Evolutionary conservation across 1,140 invertebrate species (phyloP).

Genomic region (Habropoda laboriosa): DNA sequence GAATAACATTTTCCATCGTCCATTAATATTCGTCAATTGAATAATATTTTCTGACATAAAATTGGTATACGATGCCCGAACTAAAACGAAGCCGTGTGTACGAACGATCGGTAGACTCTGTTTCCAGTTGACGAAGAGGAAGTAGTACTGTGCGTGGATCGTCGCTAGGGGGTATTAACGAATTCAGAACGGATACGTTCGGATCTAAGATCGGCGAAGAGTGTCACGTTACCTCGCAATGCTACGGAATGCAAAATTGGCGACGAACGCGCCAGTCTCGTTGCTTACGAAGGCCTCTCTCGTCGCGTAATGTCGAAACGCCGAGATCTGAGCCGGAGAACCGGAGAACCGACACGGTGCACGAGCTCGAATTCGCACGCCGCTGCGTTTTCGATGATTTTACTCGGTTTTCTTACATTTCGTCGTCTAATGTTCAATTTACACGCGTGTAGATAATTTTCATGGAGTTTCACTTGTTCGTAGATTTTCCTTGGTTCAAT

Average conservation of each 20-base stretch:
- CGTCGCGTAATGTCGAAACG: conserved; percentile 37
- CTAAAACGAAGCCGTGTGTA: no score
- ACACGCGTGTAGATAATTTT: no score
- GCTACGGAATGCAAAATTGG: conserved; percentile 58
- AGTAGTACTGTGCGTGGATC: not conserved
- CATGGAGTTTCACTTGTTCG: no score
- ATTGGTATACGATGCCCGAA: no score
- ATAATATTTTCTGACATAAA: no score
- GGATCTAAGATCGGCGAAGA: conserved; percentile 38
- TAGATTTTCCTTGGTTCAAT: no score
- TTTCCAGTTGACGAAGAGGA: not conserved
- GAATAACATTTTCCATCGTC: no score
- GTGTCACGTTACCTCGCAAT: conserved; percentile 44
- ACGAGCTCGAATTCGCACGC: conserved; percentile 1
- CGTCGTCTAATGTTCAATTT: not conserved
- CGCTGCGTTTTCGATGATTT: not conserved
- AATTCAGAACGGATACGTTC: conserved; percentile 41
- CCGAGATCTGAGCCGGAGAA: not conserved
- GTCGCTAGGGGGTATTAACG: conserved; percentile 10
- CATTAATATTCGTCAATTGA: no score
- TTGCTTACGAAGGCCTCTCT: conserved; percentile 35
- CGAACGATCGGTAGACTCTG: no score
- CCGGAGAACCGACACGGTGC: not conserved
- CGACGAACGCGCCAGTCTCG: conserved; percentile 18
- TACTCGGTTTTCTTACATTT: not conserved